Conservation (phyloP, 2,888 invertebrate species). For the Steinernema scapterisci region DNA sequence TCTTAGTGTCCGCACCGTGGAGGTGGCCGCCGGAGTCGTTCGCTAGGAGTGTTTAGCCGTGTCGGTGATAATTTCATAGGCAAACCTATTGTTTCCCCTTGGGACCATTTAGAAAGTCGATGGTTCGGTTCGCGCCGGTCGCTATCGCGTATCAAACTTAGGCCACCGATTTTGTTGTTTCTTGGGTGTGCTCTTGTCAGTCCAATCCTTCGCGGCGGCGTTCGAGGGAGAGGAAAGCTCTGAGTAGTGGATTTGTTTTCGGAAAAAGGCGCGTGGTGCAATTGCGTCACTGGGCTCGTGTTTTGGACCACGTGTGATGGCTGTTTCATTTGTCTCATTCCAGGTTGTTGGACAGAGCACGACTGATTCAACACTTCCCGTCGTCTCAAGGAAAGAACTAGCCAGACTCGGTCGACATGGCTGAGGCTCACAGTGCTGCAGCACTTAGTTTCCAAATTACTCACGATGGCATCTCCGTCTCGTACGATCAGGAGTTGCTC, state of each 20-base stretch:
- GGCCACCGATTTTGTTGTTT: too few species aligned
- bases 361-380: background rate
- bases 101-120: too few species aligned
- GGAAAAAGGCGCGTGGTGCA: background rate
- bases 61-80: too few species aligned
- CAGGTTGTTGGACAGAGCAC: slow-evolving; percentile 1
- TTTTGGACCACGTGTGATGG: background rate
- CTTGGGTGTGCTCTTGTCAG: too few species aligned
- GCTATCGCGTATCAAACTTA: too few species aligned
- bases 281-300: background rate
- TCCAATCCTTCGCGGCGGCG: too few species aligned
- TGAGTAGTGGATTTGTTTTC: too few species aligned
- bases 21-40: background rate
- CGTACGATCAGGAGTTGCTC: slow-evolving; percentile 93
- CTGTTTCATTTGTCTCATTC: background rate
- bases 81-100: too few species aligned
- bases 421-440: slow-evolving; percentile 65
- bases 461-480: slow-evolving; percentile 96
- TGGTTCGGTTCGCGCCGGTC: too few species aligned
- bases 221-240: too few species aligned
- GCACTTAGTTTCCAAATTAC: slow-evolving; percentile 85
- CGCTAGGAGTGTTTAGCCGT: too few species aligned
- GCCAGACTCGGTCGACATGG: slow-evolving; percentile 45
- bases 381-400: background rate
- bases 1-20: background rate